These are phyloP conservation scores for Melanargia galathea DNA, from an alignment of 2,888 invertebrate genomes.

Conservation along the genomic window DNA sequence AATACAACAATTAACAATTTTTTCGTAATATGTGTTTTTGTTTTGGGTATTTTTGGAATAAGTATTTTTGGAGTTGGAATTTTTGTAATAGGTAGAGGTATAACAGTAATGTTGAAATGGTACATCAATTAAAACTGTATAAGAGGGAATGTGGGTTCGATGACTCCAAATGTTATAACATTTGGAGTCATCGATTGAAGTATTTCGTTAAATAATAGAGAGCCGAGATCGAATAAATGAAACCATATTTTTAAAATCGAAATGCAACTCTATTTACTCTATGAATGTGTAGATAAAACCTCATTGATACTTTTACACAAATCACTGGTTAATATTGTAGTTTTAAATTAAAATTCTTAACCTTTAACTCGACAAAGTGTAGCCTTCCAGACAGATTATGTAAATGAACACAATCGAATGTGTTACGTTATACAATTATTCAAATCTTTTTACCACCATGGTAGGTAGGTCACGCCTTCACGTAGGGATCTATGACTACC, in stretches of 20 bases:
- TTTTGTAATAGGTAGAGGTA: no score
- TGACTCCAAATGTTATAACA: background rate
- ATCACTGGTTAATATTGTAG: no score
- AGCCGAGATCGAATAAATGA: no score
- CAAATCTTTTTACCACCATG: background rate
- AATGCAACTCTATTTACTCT: no score
- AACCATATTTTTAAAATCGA: no score
- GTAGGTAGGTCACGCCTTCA: conserved; percentile 19
- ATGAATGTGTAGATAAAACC: no score
- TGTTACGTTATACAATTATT: background rate
- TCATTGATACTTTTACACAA: no score
- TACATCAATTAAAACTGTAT: background rate
- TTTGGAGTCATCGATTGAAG: no score
- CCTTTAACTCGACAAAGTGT: background rate
- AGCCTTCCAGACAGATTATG: conserved; percentile 17
- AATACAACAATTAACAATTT: background rate
- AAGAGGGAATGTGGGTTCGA: background rate
- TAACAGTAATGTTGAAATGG: background rate
- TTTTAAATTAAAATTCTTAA: no score
- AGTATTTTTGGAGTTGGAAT: no score
- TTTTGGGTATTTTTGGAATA: no score
- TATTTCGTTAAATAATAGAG: no score
- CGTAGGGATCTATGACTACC: conserved; percentile 20
- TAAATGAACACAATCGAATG: conserved; percentile 11
- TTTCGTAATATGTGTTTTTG: background rate